Evolutionary conservation across 2,797 vertebrate genomes (phyloP).

Genomic region (Scomberomorus guttatus): DNA sequence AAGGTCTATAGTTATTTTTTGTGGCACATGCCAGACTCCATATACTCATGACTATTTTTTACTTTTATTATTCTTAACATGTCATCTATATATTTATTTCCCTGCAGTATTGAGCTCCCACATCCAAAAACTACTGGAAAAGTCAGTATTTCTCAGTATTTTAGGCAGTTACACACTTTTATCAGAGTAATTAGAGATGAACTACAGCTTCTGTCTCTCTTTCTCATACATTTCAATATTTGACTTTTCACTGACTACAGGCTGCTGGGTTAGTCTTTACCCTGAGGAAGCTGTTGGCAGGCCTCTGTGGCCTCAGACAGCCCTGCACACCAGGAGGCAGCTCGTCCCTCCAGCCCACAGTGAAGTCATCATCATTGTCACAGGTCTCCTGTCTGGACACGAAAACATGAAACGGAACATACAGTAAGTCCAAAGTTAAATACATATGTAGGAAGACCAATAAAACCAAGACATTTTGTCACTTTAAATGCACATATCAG

Average conservation of each 20-base stretch:
- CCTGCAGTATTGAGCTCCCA: too few species aligned
- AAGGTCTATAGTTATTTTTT: too few species aligned
- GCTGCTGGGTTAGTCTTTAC: constrained; percentile 74
- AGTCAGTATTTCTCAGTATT: too few species aligned
- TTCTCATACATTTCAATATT: neutral
- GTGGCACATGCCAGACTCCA: too few species aligned
- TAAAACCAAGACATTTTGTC: neutral
- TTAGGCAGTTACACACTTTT: too few species aligned
- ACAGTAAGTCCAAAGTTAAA: neutral
- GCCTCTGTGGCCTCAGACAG: constrained; percentile 86
- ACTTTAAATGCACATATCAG: neutral
- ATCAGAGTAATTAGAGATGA: too few species aligned
- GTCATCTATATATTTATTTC: too few species aligned
- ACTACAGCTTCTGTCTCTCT: neutral
- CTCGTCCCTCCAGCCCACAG: constrained; percentile 73
- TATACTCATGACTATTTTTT: too few species aligned
- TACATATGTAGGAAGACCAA: neutral
- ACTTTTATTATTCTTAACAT: too few species aligned
- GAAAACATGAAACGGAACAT: neutral
- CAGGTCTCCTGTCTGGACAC: constrained; percentile 88
- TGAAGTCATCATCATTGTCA: constrained; percentile 90
- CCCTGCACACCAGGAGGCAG: constrained; percentile 85
- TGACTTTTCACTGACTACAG: neutral
- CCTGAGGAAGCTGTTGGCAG: constrained; percentile 88
- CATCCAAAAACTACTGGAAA: too few species aligned